Conservation (phyloP, 2,797 vertebrate genomes). For the Tenualosa thibaudeaui region DNA sequence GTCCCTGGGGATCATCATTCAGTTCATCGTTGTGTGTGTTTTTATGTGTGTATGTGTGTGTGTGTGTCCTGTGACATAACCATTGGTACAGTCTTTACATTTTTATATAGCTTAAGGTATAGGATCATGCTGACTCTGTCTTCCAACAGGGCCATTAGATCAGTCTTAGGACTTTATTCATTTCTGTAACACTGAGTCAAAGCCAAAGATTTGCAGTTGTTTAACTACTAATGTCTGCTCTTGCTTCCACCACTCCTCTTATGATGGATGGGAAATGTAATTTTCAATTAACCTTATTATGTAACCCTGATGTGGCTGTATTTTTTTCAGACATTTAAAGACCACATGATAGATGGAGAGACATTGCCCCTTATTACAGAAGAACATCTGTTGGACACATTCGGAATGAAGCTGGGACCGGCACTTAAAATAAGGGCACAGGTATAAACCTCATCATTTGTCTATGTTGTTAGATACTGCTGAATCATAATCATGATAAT, state of each 20-base stretch:
- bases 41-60: too few species aligned
- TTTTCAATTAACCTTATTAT: background rate
- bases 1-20: too few species aligned
- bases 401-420: slow-evolving; percentile 93
- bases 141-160: too few species aligned
- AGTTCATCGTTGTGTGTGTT: too few species aligned
- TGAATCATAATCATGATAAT: background rate
- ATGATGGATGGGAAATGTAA: background rate
- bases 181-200: too few species aligned
- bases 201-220: too few species aligned
- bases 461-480: background rate
- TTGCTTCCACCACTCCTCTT: background rate
- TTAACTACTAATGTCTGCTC: background rate
- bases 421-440: slow-evolving; percentile 93
- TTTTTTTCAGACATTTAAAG: slow-evolving; percentile 84
- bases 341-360: slow-evolving; percentile 94
- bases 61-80: too few species aligned
- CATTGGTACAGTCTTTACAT: too few species aligned
- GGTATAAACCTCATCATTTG: slow-evolving; percentile 67
- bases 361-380: slow-evolving; percentile 93
- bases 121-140: too few species aligned
- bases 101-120: too few species aligned
- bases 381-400: slow-evolving; percentile 90
- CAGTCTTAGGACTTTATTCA: too few species aligned
- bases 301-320: background rate